A percentile compares a stretch with the other conserved stretches of the same genome.
These are phyloP conservation scores for Parnassius mnemosyne DNA, from an alignment of 2,888 invertebrate genomes.

Conservation along the genomic window DNA sequence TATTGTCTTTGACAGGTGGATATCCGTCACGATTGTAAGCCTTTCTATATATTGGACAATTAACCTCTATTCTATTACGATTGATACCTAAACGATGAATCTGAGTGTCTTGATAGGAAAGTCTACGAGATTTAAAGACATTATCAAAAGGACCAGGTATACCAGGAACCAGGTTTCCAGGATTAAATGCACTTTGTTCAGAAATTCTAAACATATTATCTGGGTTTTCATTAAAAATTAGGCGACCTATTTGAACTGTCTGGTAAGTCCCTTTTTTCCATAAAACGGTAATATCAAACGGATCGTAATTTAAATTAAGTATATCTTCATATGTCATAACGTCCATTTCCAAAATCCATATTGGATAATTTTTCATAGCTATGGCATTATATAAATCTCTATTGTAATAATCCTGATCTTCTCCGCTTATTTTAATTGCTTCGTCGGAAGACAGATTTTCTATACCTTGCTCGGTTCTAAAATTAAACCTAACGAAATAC, in stretches of 20 bases:
- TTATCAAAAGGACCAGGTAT: constrained; percentile 57
- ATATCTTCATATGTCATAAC: constrained; percentile 47
- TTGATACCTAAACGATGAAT: constrained; percentile 57
- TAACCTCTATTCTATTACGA: constrained; percentile 53
- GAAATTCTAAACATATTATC: constrained; percentile 52
- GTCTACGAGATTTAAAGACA: constrained; percentile 48
- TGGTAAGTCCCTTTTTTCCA: constrained; percentile 62
- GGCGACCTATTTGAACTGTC: constrained; percentile 49
- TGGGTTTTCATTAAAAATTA: constrained; percentile 49
- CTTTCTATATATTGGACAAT: constrained; percentile 49
- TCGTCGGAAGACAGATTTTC: constrained; percentile 84
- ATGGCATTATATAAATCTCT: constrained; percentile 95
- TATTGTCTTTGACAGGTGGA: constrained; percentile 86
- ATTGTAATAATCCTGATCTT: constrained; percentile 91
- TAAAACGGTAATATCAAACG: constrained; percentile 54
- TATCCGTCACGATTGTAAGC: constrained; percentile 71
- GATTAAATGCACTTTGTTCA: constrained; percentile 54
- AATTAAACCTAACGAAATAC: constrained; percentile 93
- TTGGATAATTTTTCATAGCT: constrained; percentile 77
- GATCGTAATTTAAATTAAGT: constrained; percentile 49
- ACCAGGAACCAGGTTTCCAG: constrained; percentile 61
- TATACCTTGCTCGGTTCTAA: constrained; percentile 92
- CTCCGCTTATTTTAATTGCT: constrained; percentile 82
- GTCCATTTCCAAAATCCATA: constrained; percentile 61
- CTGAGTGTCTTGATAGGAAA: constrained; percentile 54